phyloP scores from a whole-genome alignment of 2,797 vertebrate genomes.

The Poecilia gillii region DNA sequence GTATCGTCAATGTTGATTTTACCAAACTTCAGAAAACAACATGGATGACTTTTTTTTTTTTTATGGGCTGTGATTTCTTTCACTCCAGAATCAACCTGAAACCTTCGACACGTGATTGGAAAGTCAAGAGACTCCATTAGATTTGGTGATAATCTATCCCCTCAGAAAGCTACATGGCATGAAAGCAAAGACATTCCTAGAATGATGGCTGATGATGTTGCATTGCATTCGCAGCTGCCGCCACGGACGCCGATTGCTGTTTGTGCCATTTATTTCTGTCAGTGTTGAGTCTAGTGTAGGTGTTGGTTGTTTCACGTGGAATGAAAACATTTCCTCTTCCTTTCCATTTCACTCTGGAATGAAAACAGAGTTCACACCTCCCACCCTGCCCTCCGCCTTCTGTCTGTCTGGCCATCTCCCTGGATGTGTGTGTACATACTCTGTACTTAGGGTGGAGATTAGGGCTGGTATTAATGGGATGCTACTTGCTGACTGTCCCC shows the following conservation, averaged over 20 bases:
- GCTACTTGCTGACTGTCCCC: constrained; percentile 60
- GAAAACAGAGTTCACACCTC: constrained; percentile 34
- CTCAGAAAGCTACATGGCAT: not conserved
- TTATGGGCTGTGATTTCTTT: not conserved
- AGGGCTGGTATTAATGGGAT: constrained; percentile 71
- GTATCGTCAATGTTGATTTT: not conserved
- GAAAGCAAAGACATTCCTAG: not conserved
- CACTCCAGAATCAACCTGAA: not conserved
- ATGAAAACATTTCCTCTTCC: constrained; percentile 58
- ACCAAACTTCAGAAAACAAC: not conserved
- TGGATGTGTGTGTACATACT: constrained; percentile 48
- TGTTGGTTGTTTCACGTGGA: constrained; percentile 34
- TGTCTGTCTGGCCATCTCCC: constrained; percentile 30
- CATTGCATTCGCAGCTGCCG: not conserved
- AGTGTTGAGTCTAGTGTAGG: constrained; percentile 11
- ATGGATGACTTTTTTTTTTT: not conserved
- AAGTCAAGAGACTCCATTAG: not conserved
- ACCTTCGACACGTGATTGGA: not conserved
- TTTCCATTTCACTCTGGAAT: constrained; percentile 49
- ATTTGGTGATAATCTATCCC: not conserved
- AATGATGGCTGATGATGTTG: too few species aligned
- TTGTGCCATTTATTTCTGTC: constrained; percentile 16
- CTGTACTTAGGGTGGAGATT: constrained; percentile 67
- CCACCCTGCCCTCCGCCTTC: constrained; percentile 1
- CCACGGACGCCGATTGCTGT: constrained; percentile 1